Conservation (phyloP, 2,888 invertebrate genomes). For the Salpingus planirostris region DNA sequence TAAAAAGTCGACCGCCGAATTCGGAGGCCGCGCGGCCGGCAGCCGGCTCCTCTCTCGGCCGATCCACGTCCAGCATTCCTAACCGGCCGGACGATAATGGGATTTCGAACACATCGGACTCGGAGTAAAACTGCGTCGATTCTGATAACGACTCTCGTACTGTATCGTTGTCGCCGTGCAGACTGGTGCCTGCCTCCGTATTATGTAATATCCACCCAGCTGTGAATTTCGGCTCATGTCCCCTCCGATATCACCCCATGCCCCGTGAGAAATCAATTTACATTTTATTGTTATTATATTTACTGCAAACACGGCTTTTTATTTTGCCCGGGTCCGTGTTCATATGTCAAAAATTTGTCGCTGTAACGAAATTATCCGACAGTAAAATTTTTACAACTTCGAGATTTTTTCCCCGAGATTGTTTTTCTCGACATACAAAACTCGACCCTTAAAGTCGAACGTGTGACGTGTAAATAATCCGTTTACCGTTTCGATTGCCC, state of each 20-base stretch:
- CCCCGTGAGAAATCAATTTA: conserved; percentile 42
- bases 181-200: conserved; percentile 3
- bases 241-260: conserved; percentile 31
- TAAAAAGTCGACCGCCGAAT: too few species aligned
- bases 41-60: too few species aligned
- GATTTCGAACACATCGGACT: too few species aligned
- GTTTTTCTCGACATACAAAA: conserved; percentile 3
- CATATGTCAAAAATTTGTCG: conserved; percentile 27
- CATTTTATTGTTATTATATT: conserved; percentile 42
- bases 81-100: too few species aligned
- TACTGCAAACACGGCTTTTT: conserved; percentile 37
- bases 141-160: too few species aligned
- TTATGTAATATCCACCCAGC: conserved; percentile 31
- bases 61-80: too few species aligned
- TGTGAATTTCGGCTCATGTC: conserved; percentile 29
- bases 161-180: conserved; percentile 4
- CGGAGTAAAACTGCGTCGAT: too few species aligned
- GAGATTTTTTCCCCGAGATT: conserved; percentile 5
- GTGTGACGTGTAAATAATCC: conserved; percentile 1
- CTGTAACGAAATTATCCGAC: conserved; percentile 30
- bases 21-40: too few species aligned
- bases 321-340: conserved; percentile 25
- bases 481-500: neutral
- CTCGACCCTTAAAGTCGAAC: neutral
- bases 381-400: conserved; percentile 28